Evolutionary conservation across 2,113 vertebrate species (phyloP), one percentile per base, ranked within the genome.

Genomic region (Baryphthengus martii): DNA sequence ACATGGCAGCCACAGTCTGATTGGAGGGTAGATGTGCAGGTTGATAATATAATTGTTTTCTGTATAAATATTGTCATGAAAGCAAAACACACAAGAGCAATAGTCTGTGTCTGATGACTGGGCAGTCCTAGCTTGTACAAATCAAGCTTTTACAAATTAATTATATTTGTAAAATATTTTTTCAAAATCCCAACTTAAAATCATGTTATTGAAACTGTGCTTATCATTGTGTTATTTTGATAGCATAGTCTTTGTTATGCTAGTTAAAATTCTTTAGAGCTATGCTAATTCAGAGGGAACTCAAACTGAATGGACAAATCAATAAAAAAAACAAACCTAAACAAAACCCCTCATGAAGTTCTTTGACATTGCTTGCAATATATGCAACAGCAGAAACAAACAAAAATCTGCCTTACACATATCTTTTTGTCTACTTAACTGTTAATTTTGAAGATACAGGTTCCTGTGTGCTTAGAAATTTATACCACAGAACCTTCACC

Each of bases 11-110:
- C 44, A 56, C 77, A 85, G 65, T 91, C 82, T 97, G 77, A 93
- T 71, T 87, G 84, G 67, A 88, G 20, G 56, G 42, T 88, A 96
- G 70, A 93, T 92, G 31, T 58, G 23, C 47, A 85, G 61, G 47
- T 50, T 95, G 89, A 95, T 88, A 61, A 53, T 73, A 45, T 52
- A 86, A 92, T 94, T 88, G 42, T 92, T 96, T 96, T 94, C 76
- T 89, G 47, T 81, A 76, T 59, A 88, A 95, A 91, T 78, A 91
- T 52, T 95, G 49, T 62, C 25, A 52, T 44, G 80, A 95, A 85
- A 97, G 25, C 20, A 78, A 89, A 94, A 47, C 2, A 4, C 33
- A 31, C 45, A 37, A 76, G 77, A 96, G 18, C 42, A 92, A 61
- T 24, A 59, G 25, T 67, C 67, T 88, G 35, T 35, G 31, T 59